Conservation (phyloP, 2,797 vertebrate species). For the Merluccius polli region DNA sequence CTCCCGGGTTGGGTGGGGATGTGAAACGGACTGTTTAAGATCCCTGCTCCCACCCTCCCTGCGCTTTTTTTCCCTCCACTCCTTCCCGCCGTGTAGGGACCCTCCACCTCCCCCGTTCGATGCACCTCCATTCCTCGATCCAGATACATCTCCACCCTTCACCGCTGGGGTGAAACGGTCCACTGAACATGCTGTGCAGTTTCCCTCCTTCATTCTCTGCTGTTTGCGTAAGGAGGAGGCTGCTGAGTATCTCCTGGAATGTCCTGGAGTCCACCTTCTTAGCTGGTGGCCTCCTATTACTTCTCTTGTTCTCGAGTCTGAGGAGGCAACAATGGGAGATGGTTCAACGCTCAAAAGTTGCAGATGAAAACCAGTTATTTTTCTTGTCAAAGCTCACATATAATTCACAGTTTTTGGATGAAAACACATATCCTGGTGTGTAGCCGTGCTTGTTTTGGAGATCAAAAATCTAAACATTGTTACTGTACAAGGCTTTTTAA, state of each 20-base stretch:
- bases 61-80: constrained; percentile 19
- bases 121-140: background rate
- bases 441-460: background rate
- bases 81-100: background rate
- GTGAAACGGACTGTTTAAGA: constrained; percentile 49
- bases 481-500: background rate
- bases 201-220: constrained; percentile 37
- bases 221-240: constrained; percentile 73
- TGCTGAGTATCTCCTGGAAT: constrained; percentile 47
- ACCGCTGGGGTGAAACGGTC: background rate
- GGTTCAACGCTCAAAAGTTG: background rate
- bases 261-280: constrained; percentile 48
- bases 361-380: constrained; percentile 21
- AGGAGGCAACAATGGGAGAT: constrained; percentile 59
- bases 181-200: background rate
- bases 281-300: constrained; percentile 41
- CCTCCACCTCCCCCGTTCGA: background rate
- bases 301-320: constrained; percentile 32
- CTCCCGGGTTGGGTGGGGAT: constrained; percentile 60
- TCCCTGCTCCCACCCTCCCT: constrained; percentile 6
- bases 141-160: background rate
- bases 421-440: background rate
- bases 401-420: background rate
- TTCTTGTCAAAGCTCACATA: background rate
- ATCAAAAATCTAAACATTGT: background rate